A percentile compares a stretch with the other conserved stretches of the same genome.
Conservation (phyloP, 2,113 vertebrate genomes). For the Ciconia boyciana region DNA sequence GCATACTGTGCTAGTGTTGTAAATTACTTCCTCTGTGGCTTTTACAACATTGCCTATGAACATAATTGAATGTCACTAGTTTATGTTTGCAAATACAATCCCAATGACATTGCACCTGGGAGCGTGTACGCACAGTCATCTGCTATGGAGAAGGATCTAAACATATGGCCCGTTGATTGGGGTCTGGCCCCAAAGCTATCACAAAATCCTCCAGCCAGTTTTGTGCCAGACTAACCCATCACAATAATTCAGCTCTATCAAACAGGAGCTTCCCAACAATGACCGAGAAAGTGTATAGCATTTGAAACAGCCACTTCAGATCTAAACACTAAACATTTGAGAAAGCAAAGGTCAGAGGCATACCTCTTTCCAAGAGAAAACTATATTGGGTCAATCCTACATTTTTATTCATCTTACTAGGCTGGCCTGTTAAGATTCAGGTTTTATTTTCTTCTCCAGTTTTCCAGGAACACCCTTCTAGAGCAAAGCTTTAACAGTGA, state of each 20-base stretch:
- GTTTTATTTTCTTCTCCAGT: neutral
- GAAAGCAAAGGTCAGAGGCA: constrained; percentile 23
- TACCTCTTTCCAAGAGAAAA: neutral
- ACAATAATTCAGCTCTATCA: constrained; percentile 53
- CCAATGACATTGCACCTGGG: constrained; percentile 74
- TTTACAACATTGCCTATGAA: constrained; percentile 73
- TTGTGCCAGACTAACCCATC: constrained; percentile 44
- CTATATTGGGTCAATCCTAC: neutral
- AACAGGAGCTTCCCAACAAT: neutral
- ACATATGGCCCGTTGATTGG: constrained; percentile 69
- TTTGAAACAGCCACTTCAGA: constrained; percentile 14
- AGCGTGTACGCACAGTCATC: constrained; percentile 29
- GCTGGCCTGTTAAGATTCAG: neutral
- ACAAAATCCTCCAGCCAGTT: constrained; percentile 50
- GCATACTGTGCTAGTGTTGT: constrained; percentile 60
- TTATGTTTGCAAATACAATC: constrained; percentile 75
- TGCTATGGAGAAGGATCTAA: constrained; percentile 67
- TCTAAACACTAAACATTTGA: neutral
- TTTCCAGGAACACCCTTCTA: neutral
- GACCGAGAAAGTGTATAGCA: neutral
- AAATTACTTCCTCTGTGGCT: constrained; percentile 76
- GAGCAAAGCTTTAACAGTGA: neutral
- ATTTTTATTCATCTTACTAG: neutral
- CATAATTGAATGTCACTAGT: constrained; percentile 78
- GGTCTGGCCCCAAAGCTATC: constrained; percentile 64